Conservation (phyloP, 1,140 invertebrate genomes). For the Drosophila pseudoobscura region DNA sequence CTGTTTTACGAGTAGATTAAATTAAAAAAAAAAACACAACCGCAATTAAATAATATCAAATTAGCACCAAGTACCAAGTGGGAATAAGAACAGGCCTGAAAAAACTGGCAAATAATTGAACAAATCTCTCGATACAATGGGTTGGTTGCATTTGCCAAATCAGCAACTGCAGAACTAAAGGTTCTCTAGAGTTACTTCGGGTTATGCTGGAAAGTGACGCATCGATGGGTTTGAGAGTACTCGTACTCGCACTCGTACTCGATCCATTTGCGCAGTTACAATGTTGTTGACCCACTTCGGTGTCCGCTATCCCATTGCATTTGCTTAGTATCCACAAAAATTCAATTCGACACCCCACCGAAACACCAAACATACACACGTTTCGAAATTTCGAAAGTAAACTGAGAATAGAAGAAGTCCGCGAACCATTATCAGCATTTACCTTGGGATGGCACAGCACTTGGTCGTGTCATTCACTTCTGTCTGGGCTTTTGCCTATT, state of each 20-base stretch:
- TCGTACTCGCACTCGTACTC: constrained; percentile 6
- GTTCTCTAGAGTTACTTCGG: background rate
- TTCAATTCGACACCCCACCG: constrained; percentile 40
- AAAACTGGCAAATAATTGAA: constrained; percentile 42
- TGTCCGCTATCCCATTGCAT: constrained; percentile 52
- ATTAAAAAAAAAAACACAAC: background rate
- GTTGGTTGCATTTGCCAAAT: background rate
- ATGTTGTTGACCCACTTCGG: constrained; percentile 72
- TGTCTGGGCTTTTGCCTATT: background rate
- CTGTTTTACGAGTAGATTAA: constrained; percentile 34
- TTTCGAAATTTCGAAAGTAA: constrained; percentile 49
- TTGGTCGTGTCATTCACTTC: constrained; percentile 19
- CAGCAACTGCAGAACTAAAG: constrained; percentile 4
- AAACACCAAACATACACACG: constrained; percentile 30
- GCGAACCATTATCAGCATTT: constrained; percentile 30
- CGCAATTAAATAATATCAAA: constrained; percentile 13
- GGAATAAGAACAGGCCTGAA: constrained; percentile 3
- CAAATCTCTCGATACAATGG: constrained; percentile 19
- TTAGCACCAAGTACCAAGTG: constrained; percentile 7
- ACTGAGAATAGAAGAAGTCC: constrained; percentile 32
- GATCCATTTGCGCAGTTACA: constrained; percentile 21
- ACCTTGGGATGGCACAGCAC: constrained; percentile 46
- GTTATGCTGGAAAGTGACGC: constrained; percentile 38
- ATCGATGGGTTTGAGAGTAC: constrained; percentile 20
- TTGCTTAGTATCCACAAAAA: constrained; percentile 22